Evolutionary conservation across 1,140 invertebrate genomes (phyloP).

Genomic region (Hypothenemus hampei): DNA sequence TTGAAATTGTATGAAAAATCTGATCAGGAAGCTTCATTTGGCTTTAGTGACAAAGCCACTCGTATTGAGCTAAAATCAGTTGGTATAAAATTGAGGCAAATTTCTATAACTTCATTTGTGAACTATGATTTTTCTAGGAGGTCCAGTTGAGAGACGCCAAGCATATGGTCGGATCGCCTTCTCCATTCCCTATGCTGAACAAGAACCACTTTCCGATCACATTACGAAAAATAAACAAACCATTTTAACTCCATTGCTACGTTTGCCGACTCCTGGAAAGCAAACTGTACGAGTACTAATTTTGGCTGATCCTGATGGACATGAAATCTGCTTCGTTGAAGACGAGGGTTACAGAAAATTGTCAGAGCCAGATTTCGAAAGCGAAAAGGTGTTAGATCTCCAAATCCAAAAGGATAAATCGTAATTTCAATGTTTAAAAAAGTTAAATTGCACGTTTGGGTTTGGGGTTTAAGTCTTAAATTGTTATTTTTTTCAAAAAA

Average conservation of each 20-base stretch:
- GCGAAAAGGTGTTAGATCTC: constrained; percentile 71
- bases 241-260: constrained; percentile 83
- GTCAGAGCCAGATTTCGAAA: constrained; percentile 81
- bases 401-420: constrained; percentile 69
- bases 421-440: too few species aligned
- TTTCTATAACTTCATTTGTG: neutral
- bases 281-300: constrained; percentile 94
- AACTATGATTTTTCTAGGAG: constrained; percentile 43
- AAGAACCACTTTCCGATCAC: constrained; percentile 68
- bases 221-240: constrained; percentile 68
- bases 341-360: constrained; percentile 89
- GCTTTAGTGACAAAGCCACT: constrained; percentile 68
- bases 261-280: constrained; percentile 93
- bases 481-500: too few species aligned
- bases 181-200: constrained; percentile 70
- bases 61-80: constrained; percentile 71
- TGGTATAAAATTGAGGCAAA: constrained; percentile 49
- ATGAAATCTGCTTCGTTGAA: constrained; percentile 98
- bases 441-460: too few species aligned
- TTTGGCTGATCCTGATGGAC: constrained; percentile 90
- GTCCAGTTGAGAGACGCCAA: constrained; percentile 74
- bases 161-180: constrained; percentile 96
- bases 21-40: constrained; percentile 58
- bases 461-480: too few species aligned
- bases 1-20: constrained; percentile 65